phyloP scores from a whole-genome alignment of 2,113 vertebrate species.

The Theristicus caerulescens region DNA sequence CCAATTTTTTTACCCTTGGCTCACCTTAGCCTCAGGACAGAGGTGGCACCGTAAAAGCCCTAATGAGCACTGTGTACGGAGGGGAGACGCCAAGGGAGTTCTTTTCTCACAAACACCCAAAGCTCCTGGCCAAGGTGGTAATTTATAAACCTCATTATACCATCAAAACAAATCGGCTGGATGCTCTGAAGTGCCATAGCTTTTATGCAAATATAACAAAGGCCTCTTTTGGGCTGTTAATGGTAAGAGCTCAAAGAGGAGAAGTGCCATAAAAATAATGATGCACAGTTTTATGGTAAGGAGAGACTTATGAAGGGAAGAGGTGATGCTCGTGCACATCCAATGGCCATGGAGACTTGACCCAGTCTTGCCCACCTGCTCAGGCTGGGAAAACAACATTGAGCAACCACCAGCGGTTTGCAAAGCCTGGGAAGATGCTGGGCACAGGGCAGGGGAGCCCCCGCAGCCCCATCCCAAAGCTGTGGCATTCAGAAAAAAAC shows the following conservation, averaged over 20 bases:
- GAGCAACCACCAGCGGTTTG: rapidly evolving
- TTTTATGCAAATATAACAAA: background rate
- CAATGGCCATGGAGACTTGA: background rate
- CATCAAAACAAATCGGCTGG: background rate
- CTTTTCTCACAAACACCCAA: background rate
- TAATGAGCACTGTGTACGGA: rapidly evolving
- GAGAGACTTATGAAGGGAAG: background rate
- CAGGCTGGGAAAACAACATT: background rate
- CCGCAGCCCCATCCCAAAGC: rapidly evolving
- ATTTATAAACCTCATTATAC: background rate
- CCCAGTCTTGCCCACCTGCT: background rate
- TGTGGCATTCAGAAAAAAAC: rapidly evolving
- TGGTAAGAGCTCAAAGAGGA: background rate
- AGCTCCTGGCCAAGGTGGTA: background rate
- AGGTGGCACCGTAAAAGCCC: rapidly evolving
- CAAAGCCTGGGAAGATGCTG: background rate
- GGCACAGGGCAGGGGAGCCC: background rate
- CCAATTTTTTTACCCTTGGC: background rate
- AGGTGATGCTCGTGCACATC: background rate
- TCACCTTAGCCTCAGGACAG: background rate
- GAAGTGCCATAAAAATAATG: background rate
- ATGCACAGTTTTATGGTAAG: background rate
- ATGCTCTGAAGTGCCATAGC: background rate
- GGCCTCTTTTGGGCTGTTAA: background rate
- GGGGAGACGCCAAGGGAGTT: background rate